phyloP scores from a whole-genome alignment of 2,888 invertebrate species.

The Tipula vernalis region DNA sequence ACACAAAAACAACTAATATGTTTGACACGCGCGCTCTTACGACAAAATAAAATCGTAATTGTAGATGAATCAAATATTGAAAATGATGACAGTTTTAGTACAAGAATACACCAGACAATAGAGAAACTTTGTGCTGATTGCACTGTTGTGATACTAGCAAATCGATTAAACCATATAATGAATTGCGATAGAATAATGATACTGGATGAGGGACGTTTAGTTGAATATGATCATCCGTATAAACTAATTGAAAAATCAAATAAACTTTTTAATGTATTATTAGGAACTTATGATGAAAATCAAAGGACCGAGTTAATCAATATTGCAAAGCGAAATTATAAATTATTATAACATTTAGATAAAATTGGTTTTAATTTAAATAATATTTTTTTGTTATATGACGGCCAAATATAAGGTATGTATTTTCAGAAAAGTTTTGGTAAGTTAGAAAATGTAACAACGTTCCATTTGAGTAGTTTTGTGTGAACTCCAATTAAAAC shows the following conservation, averaged over 20 bases:
- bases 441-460: too few relatives aligned
- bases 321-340: neutral
- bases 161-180: neutral
- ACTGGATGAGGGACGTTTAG: neutral
- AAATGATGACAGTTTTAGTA: neutral
- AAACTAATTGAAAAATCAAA: neutral
- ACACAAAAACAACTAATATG: neutral
- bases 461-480: too few relatives aligned
- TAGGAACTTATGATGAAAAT: neutral
- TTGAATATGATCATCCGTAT: neutral
- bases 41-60: neutral
- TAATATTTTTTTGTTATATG: neutral
- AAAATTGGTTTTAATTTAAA: neutral
- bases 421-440: too few relatives aligned
- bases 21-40: neutral
- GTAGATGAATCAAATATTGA: neutral
- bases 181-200: neutral
- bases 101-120: neutral
- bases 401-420: too few relatives aligned
- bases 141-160: neutral
- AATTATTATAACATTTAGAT: neutral
- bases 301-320: neutral
- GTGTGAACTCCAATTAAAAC: too few relatives aligned
- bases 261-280: neutral
- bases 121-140: neutral